Evolutionary conservation across 2,888 invertebrate species (phyloP), one percentile per base, ranked within the genome.

Genomic region (Argyresthia goedartella): DNA sequence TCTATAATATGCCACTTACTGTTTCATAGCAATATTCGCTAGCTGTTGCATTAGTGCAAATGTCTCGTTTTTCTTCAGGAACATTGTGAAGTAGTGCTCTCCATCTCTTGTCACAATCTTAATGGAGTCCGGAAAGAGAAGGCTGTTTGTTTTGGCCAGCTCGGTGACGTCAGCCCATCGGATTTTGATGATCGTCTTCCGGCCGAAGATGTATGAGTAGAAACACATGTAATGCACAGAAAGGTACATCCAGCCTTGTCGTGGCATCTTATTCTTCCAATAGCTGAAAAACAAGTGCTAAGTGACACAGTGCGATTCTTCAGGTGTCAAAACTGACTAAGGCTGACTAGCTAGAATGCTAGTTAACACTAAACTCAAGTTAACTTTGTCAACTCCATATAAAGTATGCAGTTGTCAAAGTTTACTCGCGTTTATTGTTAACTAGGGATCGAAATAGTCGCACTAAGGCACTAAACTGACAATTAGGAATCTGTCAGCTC

Each of bases 241-340:
- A n/a, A 99, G 89, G 72, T 98, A 99, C 72, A 99, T 88, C 93
- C 97, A 96, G 36, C 99, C 99, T 85, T 98, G 98, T n/a, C 95
- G 88, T 0, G 98, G 98, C 60, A 99, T 88, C 73, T 92, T 92
- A 39, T 95, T 93, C 78, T 96, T 97, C 92, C 96, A 95, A 70
- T 95, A 97, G 70, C 98, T 98, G 71, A 69, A 89, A 76, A 55
- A 54, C 9, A 3, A 39, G 9, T n/a, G n/a, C 3, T n/a, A 8
- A 39, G 39, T 39, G n/a, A 39, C 9, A 39, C n/a, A 39, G 1
- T 36, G 36, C 9, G 36, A n/a, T n/a, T n/a, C n/a, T n/a, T n/a
- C n/a, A n/a, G n/a, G n/a, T n/a, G n/a, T n/a, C n/a, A n/a, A n/a
- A n/a, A n/a, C n/a, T 36, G 36, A 36, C 8, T 36, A 36, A 36